These are phyloP conservation scores for Morpho deidamia DNA, from an alignment of 2,888 invertebrate species.

Conservation along the genomic window DNA sequence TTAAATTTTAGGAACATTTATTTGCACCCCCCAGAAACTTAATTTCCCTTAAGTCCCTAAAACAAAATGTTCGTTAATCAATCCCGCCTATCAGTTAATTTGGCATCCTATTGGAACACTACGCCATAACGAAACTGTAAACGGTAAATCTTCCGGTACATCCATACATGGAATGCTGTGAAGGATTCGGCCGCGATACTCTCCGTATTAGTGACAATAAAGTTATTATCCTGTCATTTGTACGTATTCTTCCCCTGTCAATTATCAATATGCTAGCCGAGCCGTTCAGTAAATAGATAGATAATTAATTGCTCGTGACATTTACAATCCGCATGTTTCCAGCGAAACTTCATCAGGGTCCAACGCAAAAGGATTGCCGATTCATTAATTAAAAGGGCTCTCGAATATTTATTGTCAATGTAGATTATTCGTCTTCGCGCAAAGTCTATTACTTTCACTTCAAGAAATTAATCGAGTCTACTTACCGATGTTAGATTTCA, in stretches of 20 bases:
- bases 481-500: slow-evolving; percentile 1
- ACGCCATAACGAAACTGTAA: not conserved
- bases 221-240: too few species aligned
- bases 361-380: slow-evolving; percentile 60
- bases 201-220: too few species aligned
- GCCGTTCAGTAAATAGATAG: not conserved
- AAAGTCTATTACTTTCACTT: slow-evolving; percentile 15
- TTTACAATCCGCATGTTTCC: slow-evolving; percentile 30
- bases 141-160: not conserved
- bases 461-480: slow-evolving; percentile 14
- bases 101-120: too few species aligned
- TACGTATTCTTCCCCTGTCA: not conserved
- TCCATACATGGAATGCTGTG: too few species aligned
- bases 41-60: too few species aligned
- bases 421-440: slow-evolving; percentile 36
- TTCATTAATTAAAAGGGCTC: slow-evolving; percentile 68
- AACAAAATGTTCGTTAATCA: too few species aligned
- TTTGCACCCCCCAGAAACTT: too few species aligned
- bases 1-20: too few species aligned
- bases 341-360: slow-evolving; percentile 51
- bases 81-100: too few species aligned
- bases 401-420: slow-evolving; percentile 52
- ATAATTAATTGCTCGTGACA: slow-evolving; percentile 1
- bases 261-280: not conserved
- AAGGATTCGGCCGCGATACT: too few species aligned